Base-by-base conservation (phyloP, 2,888 invertebrate genomes). In the Zaprionus bogoriensis region DNA sequence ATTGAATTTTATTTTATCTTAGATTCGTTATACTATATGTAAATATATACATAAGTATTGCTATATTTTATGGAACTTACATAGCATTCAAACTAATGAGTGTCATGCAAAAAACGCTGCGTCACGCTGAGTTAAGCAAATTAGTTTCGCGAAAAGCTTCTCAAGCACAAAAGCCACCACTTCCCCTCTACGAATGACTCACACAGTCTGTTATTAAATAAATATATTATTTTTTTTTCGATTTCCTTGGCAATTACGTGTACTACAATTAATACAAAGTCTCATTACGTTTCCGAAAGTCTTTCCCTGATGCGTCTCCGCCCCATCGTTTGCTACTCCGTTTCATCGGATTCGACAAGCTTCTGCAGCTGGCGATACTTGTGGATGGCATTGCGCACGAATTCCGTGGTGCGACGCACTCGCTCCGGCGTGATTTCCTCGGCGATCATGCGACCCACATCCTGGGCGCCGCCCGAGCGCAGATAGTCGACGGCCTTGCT, bases 331-430 rank as follows among this genome's bases (percentile, higher is more conserved):
- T n/a, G n/a, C 14, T 17, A 7, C 27, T 9, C 27, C 32, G 14
- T 3, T 17, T 9, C 3, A 25, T 58, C 52, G 0, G 59, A 54
- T 5, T 63, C 68, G 17, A 80, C 62, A 7, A 77, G 57, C 23
- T 80, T 81, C 64, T 91, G 91, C 58, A 91, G 52, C 46, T 88
- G 80, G 4, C 74, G 90, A 79, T 93, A 94, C 78, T 93, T 93
- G 27, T 92, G 92, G 50, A 94, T 91, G 7, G 93, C 93, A 42
- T 91, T 91, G 61, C 91, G 91, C 1, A 94, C 92, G 41, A 93
- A 89, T 17, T 91, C 89, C 0, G 93, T 91, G 0, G 93, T 92
- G 6, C 92, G 90, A 17, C 92, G 91, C 32, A 94, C 90, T 45
- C 92, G 91, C 51, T 93, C 93, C 1, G 93, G 92, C 0, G 92